Evolutionary conservation across 2,797 vertebrate species (phyloP), one percentile per base, ranked within the genome.

Genomic region (Gouania willdenowi): DNA sequence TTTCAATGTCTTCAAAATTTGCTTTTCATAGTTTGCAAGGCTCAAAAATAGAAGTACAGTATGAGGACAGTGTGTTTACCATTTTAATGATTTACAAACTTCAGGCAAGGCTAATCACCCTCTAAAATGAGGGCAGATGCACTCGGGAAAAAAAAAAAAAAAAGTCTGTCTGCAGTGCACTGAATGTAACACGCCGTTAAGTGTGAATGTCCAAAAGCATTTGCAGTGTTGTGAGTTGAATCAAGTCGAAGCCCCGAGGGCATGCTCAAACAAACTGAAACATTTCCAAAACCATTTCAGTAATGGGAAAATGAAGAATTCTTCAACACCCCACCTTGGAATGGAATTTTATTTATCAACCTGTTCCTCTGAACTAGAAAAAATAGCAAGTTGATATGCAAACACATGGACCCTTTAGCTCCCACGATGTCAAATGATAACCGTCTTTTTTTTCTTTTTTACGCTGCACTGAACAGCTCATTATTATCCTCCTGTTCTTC

Each of bases 171-270:
- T 46, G 39, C 27, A 33, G 27, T 26, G 41, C 21, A 44, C 49
- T 66, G 53, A 50, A 74, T 65, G 41, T 49, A 65, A 55, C 62
- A 52, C 53, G 23, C 34, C 13, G 4, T 39, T 50, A 18, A 25
- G 56, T 56, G 36, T 11, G 16, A 58, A 39, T 45, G 68, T 75
- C 76, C 54, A 67, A 71, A 73, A 48, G 63, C 67, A 71, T 75
- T 51, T 43, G 31, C 20, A 46, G 24, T 48, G 47, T 63, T 72
- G 55, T 69, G 62, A 62, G 75, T 68, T 51, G 62, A 71, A 25
- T 77, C 40, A 48, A 63, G 72, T 61, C 53, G 56, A 47, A 41
- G 60, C 55, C n/a, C 58, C 6, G 48, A 26, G 63, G 71, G 71
- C 53, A 61, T 24, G 47, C 34, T 14, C 56, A 24, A 16, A 59